A percentile compares a stretch with the other conserved stretches of the same genome.
These are phyloP conservation scores for Parambassis ranga DNA, from an alignment of 2,797 vertebrate species.

Conservation along the genomic window DNA sequence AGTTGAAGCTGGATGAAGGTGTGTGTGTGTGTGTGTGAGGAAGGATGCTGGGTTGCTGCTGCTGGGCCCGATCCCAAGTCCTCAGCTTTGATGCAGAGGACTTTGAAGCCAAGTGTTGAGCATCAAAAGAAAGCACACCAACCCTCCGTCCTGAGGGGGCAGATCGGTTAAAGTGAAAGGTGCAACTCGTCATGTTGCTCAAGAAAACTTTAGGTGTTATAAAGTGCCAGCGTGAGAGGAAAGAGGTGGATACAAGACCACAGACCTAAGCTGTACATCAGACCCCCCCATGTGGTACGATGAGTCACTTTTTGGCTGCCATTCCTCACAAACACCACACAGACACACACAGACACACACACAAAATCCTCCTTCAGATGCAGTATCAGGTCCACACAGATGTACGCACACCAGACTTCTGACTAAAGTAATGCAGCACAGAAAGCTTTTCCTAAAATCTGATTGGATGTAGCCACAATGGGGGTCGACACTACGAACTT, in stretches of 20 bases:
- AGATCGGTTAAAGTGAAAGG: not conserved
- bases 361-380: not conserved
- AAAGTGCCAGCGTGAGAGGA: not conserved
- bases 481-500: constrained; percentile 72
- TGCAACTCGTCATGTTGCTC: constrained; percentile 7
- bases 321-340: not conserved
- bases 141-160: not conserved
- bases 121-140: constrained; percentile 53
- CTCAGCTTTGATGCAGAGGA: constrained; percentile 50
- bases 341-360: not conserved
- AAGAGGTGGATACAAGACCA: constrained; percentile 4
- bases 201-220: constrained; percentile 10
- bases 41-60: constrained; percentile 33
- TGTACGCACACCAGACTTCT: constrained; percentile 21
- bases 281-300: constrained; percentile 32
- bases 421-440: constrained; percentile 50
- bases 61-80: constrained; percentile 41
- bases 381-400: constrained; percentile 16
- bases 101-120: constrained; percentile 54
- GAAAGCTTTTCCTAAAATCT: constrained; percentile 65
- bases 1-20: too few species aligned
- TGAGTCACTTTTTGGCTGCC: constrained; percentile 57
- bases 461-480: constrained; percentile 72
- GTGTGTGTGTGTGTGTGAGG: not conserved
- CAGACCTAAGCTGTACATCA: constrained; percentile 18